A percentile compares a stretch with the other conserved stretches of the same genome.
These are phyloP conservation scores for Argyresthia goedartella DNA, from an alignment of 2,888 invertebrate species.

Conservation along the genomic window DNA sequence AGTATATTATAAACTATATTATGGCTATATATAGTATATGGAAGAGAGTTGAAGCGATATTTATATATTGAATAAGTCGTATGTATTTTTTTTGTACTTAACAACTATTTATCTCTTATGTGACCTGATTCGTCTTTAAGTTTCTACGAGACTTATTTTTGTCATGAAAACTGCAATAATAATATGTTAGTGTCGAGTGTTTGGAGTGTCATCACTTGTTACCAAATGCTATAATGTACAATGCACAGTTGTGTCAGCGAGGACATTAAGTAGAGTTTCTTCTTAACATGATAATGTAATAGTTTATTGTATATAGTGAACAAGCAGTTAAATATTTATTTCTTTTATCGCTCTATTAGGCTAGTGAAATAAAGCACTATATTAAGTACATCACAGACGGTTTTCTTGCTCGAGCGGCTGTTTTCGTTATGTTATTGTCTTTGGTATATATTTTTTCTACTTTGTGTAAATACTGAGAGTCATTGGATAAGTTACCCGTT, in stretches of 20 bases:
- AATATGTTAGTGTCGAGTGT: neutral
- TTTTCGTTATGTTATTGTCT: neutral
- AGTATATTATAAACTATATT: conserved; percentile 19
- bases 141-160: conserved; percentile 38
- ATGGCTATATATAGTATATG: conserved; percentile 19
- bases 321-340: neutral
- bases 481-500: conserved; percentile 66
- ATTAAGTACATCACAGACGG: neutral
- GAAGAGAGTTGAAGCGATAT: conserved; percentile 34
- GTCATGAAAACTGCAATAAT: conserved; percentile 1
- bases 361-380: conserved; percentile 9
- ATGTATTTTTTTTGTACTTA: conserved; percentile 21
- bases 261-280: neutral
- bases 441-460: conserved; percentile 16
- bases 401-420: neutral
- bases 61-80: conserved; percentile 22
- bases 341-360: conserved; percentile 11
- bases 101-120: conserved; percentile 47
- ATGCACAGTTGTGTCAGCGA: neutral
- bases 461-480: conserved; percentile 60
- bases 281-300: neutral
- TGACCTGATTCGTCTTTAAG: conserved; percentile 69
- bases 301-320: neutral
- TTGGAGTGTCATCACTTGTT: conserved; percentile 14
- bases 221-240: conserved; percentile 38